Conservation (phyloP, 30 jellyfish, hydroid and myxozoan genomes). For the Morbakka virulenta region DNA sequence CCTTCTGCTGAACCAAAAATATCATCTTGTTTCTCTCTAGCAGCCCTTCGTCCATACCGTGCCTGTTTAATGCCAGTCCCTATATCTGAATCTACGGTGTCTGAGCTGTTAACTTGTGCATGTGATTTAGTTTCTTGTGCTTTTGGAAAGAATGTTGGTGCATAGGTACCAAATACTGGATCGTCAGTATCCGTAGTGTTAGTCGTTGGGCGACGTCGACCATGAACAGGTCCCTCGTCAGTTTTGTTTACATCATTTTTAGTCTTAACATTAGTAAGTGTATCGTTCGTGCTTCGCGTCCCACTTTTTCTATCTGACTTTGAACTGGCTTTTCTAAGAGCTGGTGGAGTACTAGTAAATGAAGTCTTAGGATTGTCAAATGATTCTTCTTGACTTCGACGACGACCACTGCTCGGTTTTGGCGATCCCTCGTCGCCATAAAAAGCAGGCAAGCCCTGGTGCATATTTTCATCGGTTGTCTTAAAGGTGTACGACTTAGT, state of each 20-base stretch:
- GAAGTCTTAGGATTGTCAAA: too few species aligned
- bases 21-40: neutral
- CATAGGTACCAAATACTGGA: neutral
- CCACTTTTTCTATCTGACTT: neutral
- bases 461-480: conserved; percentile 65
- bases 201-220: neutral
- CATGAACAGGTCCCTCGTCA: neutral
- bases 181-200: neutral
- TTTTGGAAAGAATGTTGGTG: neutral
- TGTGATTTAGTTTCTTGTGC: neutral
- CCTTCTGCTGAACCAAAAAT: neutral
- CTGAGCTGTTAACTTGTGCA: too few species aligned
- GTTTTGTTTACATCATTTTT: too few species aligned
- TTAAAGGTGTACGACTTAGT: conserved; percentile 25
- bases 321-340: neutral
- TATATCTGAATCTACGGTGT: neutral
- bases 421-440: neutral
- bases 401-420: neutral
- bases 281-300: neutral
- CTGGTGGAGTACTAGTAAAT: too few species aligned
- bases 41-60: neutral
- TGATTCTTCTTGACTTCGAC: neutral
- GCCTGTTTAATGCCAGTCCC: neutral
- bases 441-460: conserved; percentile 64
- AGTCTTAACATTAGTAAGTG: too few species aligned